Percentiles rank a stretch among this genome's conserved stretches.
These are phyloP conservation scores for Oenanthe melanoleuca DNA, from an alignment of 2,113 vertebrate genomes.

Conservation along the genomic window DNA sequence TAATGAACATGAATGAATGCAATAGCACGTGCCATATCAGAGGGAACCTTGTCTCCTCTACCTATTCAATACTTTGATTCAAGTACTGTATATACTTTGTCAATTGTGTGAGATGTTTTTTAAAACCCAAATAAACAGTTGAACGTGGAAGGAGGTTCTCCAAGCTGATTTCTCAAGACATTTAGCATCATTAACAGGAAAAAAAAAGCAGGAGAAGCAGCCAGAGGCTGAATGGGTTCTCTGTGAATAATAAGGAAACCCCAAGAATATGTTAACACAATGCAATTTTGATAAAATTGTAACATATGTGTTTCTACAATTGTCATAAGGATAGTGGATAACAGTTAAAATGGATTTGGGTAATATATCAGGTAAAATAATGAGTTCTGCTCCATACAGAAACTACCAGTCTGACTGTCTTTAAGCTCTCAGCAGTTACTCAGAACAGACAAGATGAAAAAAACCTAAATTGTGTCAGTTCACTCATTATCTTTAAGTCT, in stretches of 20 bases:
- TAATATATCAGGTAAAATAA: neutral
- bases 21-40: neutral
- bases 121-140: neutral
- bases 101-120: neutral
- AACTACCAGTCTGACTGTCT: neutral
- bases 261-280: conserved; percentile 37
- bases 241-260: conserved; percentile 39
- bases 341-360: conserved; percentile 34
- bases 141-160: neutral
- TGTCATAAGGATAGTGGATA: conserved; percentile 20
- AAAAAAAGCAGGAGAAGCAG: conserved; percentile 5
- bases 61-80: neutral
- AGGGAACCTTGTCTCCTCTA: neutral
- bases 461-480: neutral
- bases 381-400: neutral
- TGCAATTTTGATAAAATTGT: conserved; percentile 6
- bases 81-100: neutral
- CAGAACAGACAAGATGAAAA: conserved; percentile 20
- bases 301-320: neutral
- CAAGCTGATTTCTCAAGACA: neutral
- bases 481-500: neutral
- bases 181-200: conserved; percentile 30
- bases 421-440: neutral
- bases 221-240: neutral
- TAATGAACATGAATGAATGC: neutral